Percentiles rank a stretch among this genome's conserved stretches.
phyloP scores from a whole-genome alignment of 1,140 invertebrate species.

The Drosophila santomea region DNA sequence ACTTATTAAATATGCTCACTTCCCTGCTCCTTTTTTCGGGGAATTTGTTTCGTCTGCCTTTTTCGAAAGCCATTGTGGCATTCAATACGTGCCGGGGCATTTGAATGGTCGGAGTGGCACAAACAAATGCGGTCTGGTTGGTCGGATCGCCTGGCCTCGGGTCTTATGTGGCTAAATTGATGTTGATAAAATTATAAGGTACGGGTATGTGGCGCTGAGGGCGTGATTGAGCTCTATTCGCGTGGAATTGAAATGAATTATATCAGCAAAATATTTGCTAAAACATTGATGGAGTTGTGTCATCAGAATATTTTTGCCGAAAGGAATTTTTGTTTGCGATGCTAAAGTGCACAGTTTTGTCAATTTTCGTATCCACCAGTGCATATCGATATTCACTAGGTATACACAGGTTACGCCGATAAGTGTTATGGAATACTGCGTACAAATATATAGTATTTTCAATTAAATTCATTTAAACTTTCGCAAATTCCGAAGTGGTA shows the following conservation, averaged over 20 bases:
- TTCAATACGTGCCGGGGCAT: slow-evolving; percentile 59
- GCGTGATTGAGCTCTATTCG: slow-evolving; percentile 44
- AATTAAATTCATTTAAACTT: neutral
- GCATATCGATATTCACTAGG: too few relatives aligned
- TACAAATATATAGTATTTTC: neutral
- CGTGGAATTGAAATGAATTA: slow-evolving; percentile 40
- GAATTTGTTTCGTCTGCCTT: slow-evolving; percentile 37
- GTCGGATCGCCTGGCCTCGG: slow-evolving; percentile 11
- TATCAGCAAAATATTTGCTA: slow-evolving; percentile 42
- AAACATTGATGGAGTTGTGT: slow-evolving; percentile 29
- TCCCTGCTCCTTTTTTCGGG: slow-evolving; percentile 20
- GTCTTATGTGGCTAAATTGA: slow-evolving; percentile 41
- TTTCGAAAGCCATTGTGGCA: slow-evolving; percentile 18
- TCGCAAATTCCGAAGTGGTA: neutral
- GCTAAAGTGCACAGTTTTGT: neutral
- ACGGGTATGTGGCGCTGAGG: slow-evolving; percentile 6
- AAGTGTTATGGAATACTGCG: neutral
- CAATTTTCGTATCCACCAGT: neutral
- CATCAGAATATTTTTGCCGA: slow-evolving; percentile 5
- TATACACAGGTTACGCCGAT: too few relatives aligned
- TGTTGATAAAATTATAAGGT: slow-evolving; percentile 41
- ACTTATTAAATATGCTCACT: slow-evolving; percentile 81
- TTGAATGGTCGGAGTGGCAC: slow-evolving; percentile 47
- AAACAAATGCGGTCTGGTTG: slow-evolving; percentile 35
- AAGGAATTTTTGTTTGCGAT: neutral